Base-by-base conservation (phyloP, 1,140 invertebrate genomes). In the Protaetia brevitarsis region DNA sequence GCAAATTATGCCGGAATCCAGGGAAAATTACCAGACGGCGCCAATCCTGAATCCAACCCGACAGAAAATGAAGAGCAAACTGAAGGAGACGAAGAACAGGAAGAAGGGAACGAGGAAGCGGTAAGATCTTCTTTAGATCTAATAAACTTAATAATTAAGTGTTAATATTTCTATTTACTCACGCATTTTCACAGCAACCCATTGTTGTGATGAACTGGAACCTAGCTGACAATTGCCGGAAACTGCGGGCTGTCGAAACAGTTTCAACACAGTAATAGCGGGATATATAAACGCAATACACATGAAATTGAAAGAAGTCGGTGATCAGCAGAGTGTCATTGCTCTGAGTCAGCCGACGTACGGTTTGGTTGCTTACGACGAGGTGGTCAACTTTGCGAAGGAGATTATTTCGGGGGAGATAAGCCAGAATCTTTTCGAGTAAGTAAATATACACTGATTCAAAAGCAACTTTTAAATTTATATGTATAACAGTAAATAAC, bases 161-260 rank as follows among this genome's bases (percentile, higher is more conserved):
- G 11, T 28, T 51, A 51, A 51, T 51, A 19, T 51, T 51, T 31
- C 3, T 34, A 8, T 34, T 13, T 16, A 21, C 5, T 11, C 26
- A 26, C 64, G 58, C 41, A 68, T 69, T 71, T 69, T 66, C 19
- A 45, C 31, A 64, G 70, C 74, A 91, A 85, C 82, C 85, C 1
- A 82, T 88, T 37, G 85, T 97, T 31, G 86, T 91, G 57, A 94
- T 97, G 87, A 91, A 94, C 70, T 98, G 94, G 94, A 95, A 92
- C 74, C 82, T 98, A 37, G 86, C 87, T 30, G 88, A 94, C 92
- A 89, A 79, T 79, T 98, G 66, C 94, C 95, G 0, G 85, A 87
- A 67, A 82, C 84, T 72, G 86, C 82, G 57, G 84, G 77, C 64
- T 92, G 86, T 77, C 88, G 86, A 77, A 85, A 80, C 36, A 88